Base-by-base conservation (phyloP, 1,140 invertebrate genomes). In the Atopsyche davidsoni region DNA sequence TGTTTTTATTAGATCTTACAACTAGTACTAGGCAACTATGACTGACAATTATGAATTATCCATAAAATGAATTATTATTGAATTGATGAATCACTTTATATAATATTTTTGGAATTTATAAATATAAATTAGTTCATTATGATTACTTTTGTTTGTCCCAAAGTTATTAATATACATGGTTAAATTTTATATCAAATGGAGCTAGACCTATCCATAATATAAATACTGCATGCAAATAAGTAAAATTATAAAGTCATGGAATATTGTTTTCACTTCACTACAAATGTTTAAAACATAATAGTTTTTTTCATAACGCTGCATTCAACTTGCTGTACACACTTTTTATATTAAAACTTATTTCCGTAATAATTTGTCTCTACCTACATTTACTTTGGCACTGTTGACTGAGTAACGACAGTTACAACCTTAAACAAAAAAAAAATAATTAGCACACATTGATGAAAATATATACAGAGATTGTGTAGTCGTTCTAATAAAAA, bases 381-480 rank as follows among this genome's bases (percentile, higher is more conserved):
- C n/a, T n/a, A 6, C 6, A n/a, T 51, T 22, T n/a, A 22, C 28
- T 51, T 51, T n/a, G 21, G 14, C 11, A 28, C 19, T 10, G 24
- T 23, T 16, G 64, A 48, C 28, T 64, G 39, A 23, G 66, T 69
- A 40, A 68, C 62, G 42, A 64, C 66, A 4, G 65, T 69, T 43
- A 62, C 59, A 40, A 70, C 67, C 68, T 68, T 46, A 17, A 57
- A 39, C 39, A 16, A 31, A 22, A 39, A 51, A 21, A 13, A 39
- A 46, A 34, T 40, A 28, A 36, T 48, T 41, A 39, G 35, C 19
- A 36, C 13, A 46, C 24, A 23, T 32, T 46, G 28, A n/a, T 32
- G 14, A 11, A 31, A 16, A 42, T 23, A 35, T 39, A 38, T 35
- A 13, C 22, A 23, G 44, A 16, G n/a, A n/a, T n/a, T n/a, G n/a